Evolutionary conservation across 2,888 invertebrate species (phyloP).

Genomic region (Dugesia japonica): DNA sequence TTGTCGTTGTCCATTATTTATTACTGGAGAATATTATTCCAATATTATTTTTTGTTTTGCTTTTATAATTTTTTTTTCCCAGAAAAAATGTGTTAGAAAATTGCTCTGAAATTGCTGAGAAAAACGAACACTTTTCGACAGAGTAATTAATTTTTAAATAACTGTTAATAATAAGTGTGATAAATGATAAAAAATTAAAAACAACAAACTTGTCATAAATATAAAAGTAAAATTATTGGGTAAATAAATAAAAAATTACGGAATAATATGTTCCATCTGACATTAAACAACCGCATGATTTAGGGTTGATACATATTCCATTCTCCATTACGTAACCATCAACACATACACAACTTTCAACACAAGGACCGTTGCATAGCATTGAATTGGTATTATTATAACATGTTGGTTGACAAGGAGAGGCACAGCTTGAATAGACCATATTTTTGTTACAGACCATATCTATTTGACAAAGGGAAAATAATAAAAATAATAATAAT

Average conservation of each 20-base stretch:
- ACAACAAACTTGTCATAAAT: too few species aligned
- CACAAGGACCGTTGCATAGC: slow-evolving; percentile 26
- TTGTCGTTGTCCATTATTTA: not conserved
- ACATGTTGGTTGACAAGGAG: slow-evolving; percentile 34
- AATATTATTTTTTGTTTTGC: not conserved
- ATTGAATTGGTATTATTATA: slow-evolving; percentile 23
- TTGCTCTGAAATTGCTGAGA: not conserved
- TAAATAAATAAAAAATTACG: too few species aligned
- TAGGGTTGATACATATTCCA: slow-evolving; percentile 30
- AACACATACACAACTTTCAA: slow-evolving; percentile 47
- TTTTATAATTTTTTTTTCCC: not conserved
- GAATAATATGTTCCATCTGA: slow-evolving; percentile 26
- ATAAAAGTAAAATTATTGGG: too few species aligned
- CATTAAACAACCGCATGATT: slow-evolving; percentile 39
- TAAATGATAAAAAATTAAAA: too few species aligned
- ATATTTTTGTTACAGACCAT: slow-evolving; percentile 27
- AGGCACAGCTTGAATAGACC: slow-evolving; percentile 33
- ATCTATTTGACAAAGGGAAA: too few species aligned
- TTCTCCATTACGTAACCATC: slow-evolving; percentile 29
- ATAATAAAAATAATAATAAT: too few species aligned
- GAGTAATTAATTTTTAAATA: too few species aligned
- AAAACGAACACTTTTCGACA: too few species aligned
- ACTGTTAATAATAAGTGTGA: too few species aligned
- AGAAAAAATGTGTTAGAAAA: not conserved
- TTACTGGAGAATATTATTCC: not conserved